Evolutionary conservation across 2,113 vertebrate genomes (phyloP).

Genomic region (Nansenia antarctica): DNA sequence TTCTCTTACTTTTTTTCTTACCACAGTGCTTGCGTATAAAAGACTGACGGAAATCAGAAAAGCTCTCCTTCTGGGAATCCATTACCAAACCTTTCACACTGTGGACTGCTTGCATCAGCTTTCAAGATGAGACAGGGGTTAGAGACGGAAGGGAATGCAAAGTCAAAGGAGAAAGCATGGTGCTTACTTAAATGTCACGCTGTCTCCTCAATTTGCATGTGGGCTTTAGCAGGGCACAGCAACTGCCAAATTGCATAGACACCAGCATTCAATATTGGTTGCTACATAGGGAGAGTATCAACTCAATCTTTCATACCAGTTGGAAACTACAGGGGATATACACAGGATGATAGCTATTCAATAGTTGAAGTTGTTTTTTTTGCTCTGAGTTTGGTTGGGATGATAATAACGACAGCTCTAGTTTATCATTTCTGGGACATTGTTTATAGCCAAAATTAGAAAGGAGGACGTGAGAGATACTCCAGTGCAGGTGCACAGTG

Average conservation of each 20-base stretch:
- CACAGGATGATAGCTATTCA: no score
- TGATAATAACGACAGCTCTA: neutral
- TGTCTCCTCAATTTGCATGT: constrained; percentile 61
- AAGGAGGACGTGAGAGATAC: neutral
- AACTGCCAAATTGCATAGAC: constrained; percentile 32
- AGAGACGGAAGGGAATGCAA: constrained; percentile 23
- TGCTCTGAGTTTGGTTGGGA: neutral
- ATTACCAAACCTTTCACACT: constrained; percentile 24
- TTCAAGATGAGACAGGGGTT: constrained; percentile 39
- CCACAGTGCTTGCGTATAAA: constrained; percentile 15
- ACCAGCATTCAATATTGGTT: constrained; percentile 9
- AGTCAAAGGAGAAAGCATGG: constrained; percentile 40
- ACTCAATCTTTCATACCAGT: neutral
- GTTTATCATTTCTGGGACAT: neutral
- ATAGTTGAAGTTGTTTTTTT: neutral
- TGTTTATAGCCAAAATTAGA: neutral
- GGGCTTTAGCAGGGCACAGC: constrained; percentile 22
- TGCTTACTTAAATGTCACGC: constrained; percentile 49
- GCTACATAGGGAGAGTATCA: neutral
- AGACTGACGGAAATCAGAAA: constrained; percentile 33
- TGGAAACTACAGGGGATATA: neutral
- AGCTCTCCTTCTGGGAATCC: constrained; percentile 27
- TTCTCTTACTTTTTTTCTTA: no score
- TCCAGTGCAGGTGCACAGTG: constrained; percentile 5
- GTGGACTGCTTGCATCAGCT: constrained; percentile 41